Evolutionary conservation across 2,113 vertebrate species (phyloP).

Genomic region (Leptodactylus fuscus): DNA sequence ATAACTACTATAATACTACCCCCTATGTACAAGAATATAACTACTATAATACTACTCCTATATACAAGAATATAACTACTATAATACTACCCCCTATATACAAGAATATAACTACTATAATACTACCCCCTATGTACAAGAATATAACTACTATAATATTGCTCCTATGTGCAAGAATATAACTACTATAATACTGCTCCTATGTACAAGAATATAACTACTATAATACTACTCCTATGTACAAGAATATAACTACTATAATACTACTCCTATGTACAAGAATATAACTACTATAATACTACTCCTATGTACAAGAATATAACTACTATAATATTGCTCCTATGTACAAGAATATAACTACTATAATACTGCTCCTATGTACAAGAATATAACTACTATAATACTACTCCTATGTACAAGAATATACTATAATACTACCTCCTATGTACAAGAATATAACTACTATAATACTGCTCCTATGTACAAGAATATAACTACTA

Average conservation of each 20-base stretch:
- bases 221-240: not conserved
- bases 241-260: not conserved
- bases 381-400: no score
- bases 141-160: not conserved
- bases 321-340: no score
- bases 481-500: not conserved
- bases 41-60: not conserved
- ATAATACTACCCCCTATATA: not conserved
- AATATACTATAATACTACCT: no score
- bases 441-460: not conserved
- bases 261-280: not conserved
- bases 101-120: not conserved
- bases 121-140: not conserved
- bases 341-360: no score
- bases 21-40: not conserved
- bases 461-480: constrained; percentile 1
- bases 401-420: no score
- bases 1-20: not conserved
- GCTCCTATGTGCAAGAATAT: not conserved
- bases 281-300: not conserved
- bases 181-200: no score
- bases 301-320: not conserved
- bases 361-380: no score
- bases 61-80: not conserved
- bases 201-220: no score